Conservation (phyloP, 2,888 invertebrate genomes). For the Pristionchus maxplancki region DNA sequence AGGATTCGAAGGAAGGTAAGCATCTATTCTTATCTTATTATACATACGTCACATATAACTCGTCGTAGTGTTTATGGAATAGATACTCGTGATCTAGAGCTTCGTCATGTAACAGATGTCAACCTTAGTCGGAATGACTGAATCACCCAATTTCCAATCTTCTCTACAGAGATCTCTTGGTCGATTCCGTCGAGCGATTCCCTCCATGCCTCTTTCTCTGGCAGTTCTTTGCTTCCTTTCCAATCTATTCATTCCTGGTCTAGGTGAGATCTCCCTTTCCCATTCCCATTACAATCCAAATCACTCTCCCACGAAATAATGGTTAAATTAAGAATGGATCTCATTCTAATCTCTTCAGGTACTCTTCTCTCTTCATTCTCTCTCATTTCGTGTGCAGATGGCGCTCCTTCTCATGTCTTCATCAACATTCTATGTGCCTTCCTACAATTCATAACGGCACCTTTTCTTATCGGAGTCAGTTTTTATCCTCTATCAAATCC, state of each 20-base stretch:
- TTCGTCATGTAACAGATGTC: background rate
- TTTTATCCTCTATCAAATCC: background rate
- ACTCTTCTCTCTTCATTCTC: constrained; percentile 39
- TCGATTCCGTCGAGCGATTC: constrained; percentile 80
- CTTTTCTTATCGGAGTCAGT: constrained; percentile 38
- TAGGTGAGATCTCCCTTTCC: constrained; percentile 71
- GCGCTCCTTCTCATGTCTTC: background rate
- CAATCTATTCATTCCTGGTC: constrained; percentile 77
- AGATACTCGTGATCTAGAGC: background rate
- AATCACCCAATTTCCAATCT: background rate
- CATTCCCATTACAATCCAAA: background rate
- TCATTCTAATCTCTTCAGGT: background rate
- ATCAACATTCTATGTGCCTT: constrained; percentile 7
- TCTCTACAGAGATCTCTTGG: constrained; percentile 80
- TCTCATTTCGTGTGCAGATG: constrained; percentile 29
- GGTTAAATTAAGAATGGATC: no score
- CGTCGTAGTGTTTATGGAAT: background rate
- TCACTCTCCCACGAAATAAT: background rate
- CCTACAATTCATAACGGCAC: constrained; percentile 22
- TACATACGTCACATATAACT: background rate
- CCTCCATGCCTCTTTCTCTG: constrained; percentile 79
- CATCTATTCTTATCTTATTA: background rate
- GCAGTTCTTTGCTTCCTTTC: constrained; percentile 78
- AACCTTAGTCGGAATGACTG: background rate
- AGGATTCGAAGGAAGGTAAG: constrained; percentile 52